Percentiles rank a stretch among this genome's conserved stretches.
These are phyloP conservation scores for Adelphocoris suturalis DNA, from an alignment of 2,888 invertebrate genomes.

Conservation along the genomic window DNA sequence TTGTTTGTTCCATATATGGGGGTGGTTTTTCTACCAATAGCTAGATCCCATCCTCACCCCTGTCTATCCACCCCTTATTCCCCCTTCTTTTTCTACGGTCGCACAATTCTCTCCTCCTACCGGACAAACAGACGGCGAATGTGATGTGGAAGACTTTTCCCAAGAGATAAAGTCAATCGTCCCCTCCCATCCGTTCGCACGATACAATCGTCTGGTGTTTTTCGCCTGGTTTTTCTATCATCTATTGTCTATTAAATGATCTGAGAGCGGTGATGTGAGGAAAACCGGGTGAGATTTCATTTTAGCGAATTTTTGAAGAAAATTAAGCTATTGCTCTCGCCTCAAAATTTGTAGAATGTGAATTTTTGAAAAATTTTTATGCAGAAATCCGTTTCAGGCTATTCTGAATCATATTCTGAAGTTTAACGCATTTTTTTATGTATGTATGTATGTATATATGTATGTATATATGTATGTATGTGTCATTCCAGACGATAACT, in stretches of 20 bases:
- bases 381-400: too few relatives aligned
- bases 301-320: too few relatives aligned
- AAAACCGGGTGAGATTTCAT: not conserved
- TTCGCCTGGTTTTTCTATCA: not conserved
- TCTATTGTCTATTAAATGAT: not conserved
- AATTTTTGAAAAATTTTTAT: too few relatives aligned
- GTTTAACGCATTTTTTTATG: too few relatives aligned
- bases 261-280: not conserved
- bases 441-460: too few relatives aligned
- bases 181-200: not conserved
- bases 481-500: too few relatives aligned
- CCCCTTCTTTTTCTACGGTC: not conserved
- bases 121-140: not conserved
- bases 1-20: conserved; percentile 16
- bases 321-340: too few relatives aligned
- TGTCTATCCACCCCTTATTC: not conserved
- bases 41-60: not conserved
- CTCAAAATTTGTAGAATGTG: too few relatives aligned
- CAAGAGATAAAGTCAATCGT: conserved; percentile 18
- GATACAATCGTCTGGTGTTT: not conserved
- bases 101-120: not conserved
- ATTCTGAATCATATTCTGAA: too few relatives aligned
- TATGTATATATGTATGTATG: too few relatives aligned
- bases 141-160: not conserved
- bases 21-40: not conserved